These are phyloP conservation scores for Lateolabrax maculatus DNA, from an alignment of 2,797 vertebrate species.

Conservation along the genomic window DNA sequence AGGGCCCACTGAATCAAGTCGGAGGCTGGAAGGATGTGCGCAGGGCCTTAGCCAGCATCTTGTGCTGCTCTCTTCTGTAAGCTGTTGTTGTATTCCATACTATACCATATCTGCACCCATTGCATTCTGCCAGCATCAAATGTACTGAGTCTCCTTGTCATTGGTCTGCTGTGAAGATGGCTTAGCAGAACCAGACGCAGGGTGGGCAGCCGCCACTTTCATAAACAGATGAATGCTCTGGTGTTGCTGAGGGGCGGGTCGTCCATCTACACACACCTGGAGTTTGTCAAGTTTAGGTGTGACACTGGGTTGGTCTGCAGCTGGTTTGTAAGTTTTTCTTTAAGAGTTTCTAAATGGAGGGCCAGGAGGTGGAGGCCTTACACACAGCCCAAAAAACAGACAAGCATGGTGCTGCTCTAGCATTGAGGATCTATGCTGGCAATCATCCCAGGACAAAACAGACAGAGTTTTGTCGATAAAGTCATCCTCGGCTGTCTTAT, in stretches of 20 bases:
- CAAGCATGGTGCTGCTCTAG: neutral
- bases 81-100: conserved; percentile 5
- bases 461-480: conserved; percentile 20
- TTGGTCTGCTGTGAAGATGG: neutral
- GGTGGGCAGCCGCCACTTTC: neutral
- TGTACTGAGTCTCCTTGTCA: neutral
- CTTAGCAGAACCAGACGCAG: neutral
- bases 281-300: neutral
- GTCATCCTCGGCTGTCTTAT: conserved; percentile 19
- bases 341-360: neutral
- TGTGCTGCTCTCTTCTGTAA: neutral
- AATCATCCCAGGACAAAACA: conserved; percentile 5
- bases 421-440: neutral
- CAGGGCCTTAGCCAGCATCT: conserved; percentile 2
- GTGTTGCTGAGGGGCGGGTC: neutral
- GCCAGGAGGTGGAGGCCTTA: neutral
- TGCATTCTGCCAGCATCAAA: neutral
- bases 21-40: neutral
- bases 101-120: neutral
- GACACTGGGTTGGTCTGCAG: neutral
- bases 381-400: neutral
- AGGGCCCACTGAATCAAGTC: conserved; percentile 3
- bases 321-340: neutral
- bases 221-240: neutral
- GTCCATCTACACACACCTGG: neutral